These are phyloP conservation scores for Epiblema foenella DNA, from an alignment of 2,888 invertebrate genomes.

Conservation along the genomic window DNA sequence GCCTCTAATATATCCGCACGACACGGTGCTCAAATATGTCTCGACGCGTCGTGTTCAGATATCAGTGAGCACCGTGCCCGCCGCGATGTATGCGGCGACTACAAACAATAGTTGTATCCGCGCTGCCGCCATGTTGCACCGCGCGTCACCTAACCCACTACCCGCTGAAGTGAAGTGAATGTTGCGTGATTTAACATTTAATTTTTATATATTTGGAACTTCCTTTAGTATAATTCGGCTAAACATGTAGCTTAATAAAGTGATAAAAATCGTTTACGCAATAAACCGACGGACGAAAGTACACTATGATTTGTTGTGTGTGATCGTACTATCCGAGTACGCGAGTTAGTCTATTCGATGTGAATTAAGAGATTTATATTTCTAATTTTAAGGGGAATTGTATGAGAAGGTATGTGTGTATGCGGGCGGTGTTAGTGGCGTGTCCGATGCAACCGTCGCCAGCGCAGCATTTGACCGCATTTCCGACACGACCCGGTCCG, in stretches of 20 bases:
- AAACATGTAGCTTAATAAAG: constrained; percentile 44
- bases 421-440: constrained; percentile 31
- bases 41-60: too few relatives aligned
- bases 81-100: too few relatives aligned
- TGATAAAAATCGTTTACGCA: constrained; percentile 44
- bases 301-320: constrained; percentile 49
- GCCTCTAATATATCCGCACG: too few relatives aligned
- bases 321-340: constrained; percentile 48
- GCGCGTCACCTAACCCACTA: constrained; percentile 35
- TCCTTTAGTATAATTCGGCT: constrained; percentile 44
- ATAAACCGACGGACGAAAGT: constrained; percentile 43
- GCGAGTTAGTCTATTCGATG: constrained; percentile 43
- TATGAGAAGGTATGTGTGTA: constrained; percentile 39
- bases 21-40: too few relatives aligned
- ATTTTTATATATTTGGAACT: constrained; percentile 45
- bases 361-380: constrained; percentile 45
- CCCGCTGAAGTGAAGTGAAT: constrained; percentile 44
- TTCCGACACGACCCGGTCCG: constrained; percentile 51
- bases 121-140: neutral
- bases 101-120: constrained; percentile 79
- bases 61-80: too few relatives aligned
- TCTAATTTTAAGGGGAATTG: constrained; percentile 44
- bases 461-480: constrained; percentile 71
- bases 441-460: constrained; percentile 50
- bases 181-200: constrained; percentile 43